phyloP scores from a whole-genome alignment of 2,113 vertebrate genomes.

The Orientallactaga bullata region DNA sequence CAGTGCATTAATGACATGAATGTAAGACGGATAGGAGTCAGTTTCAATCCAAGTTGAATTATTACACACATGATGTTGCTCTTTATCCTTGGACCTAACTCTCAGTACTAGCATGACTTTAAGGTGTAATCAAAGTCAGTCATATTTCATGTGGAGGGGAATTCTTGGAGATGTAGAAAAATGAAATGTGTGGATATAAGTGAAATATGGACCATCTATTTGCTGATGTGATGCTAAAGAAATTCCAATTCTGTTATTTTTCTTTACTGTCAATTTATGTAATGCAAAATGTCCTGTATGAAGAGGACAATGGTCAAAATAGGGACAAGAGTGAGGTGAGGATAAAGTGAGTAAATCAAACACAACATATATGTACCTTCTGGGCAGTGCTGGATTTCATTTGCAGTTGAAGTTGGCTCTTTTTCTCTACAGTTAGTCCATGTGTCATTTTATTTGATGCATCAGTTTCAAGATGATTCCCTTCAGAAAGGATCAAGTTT shows the following conservation, averaged over 20 bases:
- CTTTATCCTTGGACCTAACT: neutral
- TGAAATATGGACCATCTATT: neutral
- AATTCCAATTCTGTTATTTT: neutral
- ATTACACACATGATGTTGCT: neutral
- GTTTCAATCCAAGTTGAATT: neutral
- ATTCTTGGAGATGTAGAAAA: neutral
- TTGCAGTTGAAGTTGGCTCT: neutral
- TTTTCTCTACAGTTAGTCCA: neutral
- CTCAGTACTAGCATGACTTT: neutral
- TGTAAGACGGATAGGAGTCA: neutral
- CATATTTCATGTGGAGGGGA: neutral
- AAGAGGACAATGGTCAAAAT: rapidly evolving
- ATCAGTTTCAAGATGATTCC: neutral
- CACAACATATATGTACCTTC: neutral
- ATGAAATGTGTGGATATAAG: neutral
- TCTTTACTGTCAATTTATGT: neutral
- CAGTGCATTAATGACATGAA: neutral
- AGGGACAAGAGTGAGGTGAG: neutral
- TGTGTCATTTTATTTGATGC: neutral
- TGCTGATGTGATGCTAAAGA: neutral
- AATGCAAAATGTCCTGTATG: neutral
- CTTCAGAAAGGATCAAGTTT: neutral
- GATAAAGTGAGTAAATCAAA: neutral
- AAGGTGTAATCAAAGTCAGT: neutral
- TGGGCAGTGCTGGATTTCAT: neutral